A percentile compares a stretch with the other conserved stretches of the same genome.
These are phyloP conservation scores for Amphipoea lucens DNA, from an alignment of 2,888 invertebrate species.

Conservation along the genomic window DNA sequence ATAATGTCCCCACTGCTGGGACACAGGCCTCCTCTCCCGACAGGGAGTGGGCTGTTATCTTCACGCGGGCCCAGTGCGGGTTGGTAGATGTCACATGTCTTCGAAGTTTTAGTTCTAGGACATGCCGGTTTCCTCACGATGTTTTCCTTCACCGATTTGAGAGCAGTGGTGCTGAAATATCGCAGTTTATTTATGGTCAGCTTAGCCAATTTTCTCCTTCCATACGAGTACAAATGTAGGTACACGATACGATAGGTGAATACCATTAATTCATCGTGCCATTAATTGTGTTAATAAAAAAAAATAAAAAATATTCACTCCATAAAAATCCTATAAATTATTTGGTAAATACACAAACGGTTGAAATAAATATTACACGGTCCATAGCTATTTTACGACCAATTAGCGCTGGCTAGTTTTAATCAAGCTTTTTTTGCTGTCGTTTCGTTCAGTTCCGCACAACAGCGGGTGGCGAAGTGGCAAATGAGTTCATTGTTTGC, in stretches of 20 bases:
- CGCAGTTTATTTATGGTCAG: background rate
- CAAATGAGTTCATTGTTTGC: slow-evolving; percentile 81
- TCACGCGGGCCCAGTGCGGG: no score
- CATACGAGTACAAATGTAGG: background rate
- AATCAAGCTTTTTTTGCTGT: slow-evolving; percentile 71
- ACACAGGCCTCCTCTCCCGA: background rate
- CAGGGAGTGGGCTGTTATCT: background rate
- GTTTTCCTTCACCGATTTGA: no score
- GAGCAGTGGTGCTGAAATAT: no score
- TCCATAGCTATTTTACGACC: slow-evolving; percentile 40
- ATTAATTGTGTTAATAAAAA: background rate
- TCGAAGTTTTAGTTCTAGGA: background rate
- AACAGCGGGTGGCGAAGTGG: slow-evolving; percentile 71
- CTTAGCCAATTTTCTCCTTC: background rate
- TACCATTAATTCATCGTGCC: background rate
- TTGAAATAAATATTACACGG: slow-evolving; percentile 14
- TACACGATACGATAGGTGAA: no score
- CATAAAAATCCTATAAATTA: background rate
- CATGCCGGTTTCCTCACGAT: background rate
- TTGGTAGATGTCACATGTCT: background rate
- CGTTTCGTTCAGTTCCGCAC: slow-evolving; percentile 65
- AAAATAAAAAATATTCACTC: background rate
- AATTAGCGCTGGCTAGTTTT: slow-evolving; percentile 66
- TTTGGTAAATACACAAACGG: background rate
- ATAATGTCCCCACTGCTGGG: background rate